Conservation (phyloP, 1,140 invertebrate genomes). For the Ips nitidus region DNA sequence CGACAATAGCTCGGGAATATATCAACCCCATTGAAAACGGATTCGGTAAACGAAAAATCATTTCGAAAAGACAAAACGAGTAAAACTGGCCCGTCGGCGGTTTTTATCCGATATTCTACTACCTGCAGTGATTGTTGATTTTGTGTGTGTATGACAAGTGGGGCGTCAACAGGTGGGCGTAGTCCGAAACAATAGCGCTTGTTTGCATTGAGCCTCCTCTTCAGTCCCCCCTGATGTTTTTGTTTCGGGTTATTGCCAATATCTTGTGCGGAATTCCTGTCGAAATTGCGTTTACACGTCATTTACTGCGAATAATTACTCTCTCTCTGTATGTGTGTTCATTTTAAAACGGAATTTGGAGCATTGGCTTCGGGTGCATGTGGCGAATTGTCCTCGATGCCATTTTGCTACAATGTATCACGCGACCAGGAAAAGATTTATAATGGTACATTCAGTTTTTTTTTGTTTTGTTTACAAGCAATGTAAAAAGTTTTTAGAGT, state of each 20-base stretch:
- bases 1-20: too few species aligned
- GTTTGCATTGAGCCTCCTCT: not conserved
- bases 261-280: conserved; percentile 11
- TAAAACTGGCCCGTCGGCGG: too few species aligned
- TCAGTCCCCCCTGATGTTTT: conserved; percentile 4
- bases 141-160: conserved; percentile 3
- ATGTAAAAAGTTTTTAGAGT: too few species aligned
- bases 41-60: not conserved
- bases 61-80: too few species aligned
- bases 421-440: too few species aligned
- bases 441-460: too few species aligned
- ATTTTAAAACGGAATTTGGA: conserved; percentile 1
- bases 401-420: too few species aligned
- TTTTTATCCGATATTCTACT: not conserved
- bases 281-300: conserved; percentile 10
- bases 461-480: too few species aligned
- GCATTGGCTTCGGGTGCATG: not conserved
- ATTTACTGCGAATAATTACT: conserved; percentile 12
- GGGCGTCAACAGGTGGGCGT: conserved; percentile 6
- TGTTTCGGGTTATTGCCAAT: conserved; percentile 8
- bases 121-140: conserved; percentile 5
- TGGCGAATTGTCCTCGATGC: too few species aligned
- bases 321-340: not conserved
- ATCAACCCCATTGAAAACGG: too few species aligned
- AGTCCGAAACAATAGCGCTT: conserved; percentile 1